phyloP scores from a whole-genome alignment of 2,888 invertebrate genomes.

The Orchesella flavescens region DNA sequence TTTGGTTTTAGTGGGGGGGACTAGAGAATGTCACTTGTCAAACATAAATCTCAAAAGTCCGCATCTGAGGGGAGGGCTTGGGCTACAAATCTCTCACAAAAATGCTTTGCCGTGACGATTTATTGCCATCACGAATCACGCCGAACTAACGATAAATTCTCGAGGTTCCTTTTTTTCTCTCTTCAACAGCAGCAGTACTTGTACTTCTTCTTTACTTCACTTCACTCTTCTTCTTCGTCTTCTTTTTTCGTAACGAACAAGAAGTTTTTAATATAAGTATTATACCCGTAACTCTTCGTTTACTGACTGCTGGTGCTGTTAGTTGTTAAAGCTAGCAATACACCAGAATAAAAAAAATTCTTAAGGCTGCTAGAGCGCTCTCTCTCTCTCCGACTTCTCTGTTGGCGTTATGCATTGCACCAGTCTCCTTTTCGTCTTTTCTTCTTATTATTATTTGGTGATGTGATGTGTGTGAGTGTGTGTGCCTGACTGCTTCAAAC shows the following conservation, averaged over 20 bases:
- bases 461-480: slow-evolving; percentile 56
- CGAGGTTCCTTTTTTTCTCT: slow-evolving; percentile 62
- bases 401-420: slow-evolving; percentile 58
- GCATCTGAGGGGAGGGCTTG: slow-evolving; percentile 68
- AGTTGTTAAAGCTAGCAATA: slow-evolving; percentile 55
- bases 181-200: slow-evolving; percentile 52
- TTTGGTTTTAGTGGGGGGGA: slow-evolving; percentile 67
- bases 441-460: slow-evolving; percentile 61
- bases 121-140: slow-evolving; percentile 71
- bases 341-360: slow-evolving; percentile 8
- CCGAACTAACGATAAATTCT: slow-evolving; percentile 71
- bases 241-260: slow-evolving; percentile 45
- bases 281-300: slow-evolving; percentile 56
- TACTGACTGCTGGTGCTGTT: slow-evolving; percentile 45
- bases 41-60: slow-evolving; percentile 71
- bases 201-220: slow-evolving; percentile 44
- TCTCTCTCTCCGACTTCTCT: background rate
- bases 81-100: slow-evolving; percentile 71
- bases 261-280: slow-evolving; percentile 65
- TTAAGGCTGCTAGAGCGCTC: slow-evolving; percentile 15
- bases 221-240: slow-evolving; percentile 53
- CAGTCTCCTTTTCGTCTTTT: slow-evolving; percentile 56
- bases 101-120: slow-evolving; percentile 71
- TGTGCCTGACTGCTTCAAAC: slow-evolving; percentile 52
- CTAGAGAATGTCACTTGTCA: slow-evolving; percentile 71